phyloP scores from a whole-genome alignment of 2,888 invertebrate species.

The Scaptomyza caliginosa region DNA sequence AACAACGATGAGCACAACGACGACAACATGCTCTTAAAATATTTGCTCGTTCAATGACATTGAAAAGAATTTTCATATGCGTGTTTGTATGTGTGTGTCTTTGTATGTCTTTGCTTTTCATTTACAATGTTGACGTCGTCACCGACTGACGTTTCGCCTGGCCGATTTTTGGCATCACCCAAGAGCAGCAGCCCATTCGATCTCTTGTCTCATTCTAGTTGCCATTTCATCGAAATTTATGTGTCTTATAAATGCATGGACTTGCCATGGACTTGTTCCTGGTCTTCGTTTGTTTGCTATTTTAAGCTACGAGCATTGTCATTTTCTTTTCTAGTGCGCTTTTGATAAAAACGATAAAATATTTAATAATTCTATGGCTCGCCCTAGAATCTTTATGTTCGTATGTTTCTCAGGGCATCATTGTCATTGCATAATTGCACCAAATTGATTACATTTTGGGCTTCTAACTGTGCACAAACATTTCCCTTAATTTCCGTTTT shows the following conservation, averaged over 20 bases:
- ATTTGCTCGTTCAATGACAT: slow-evolving; percentile 73
- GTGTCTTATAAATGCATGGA: slow-evolving; percentile 49
- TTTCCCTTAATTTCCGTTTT: slow-evolving; percentile 65
- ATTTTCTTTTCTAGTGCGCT: slow-evolving; percentile 1
- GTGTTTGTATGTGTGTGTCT: not conserved
- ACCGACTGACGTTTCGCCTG: slow-evolving; percentile 62
- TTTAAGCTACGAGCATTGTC: slow-evolving; percentile 44
- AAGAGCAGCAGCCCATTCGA: slow-evolving; percentile 18
- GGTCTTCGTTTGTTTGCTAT: slow-evolving; percentile 42
- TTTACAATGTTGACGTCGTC: slow-evolving; percentile 52
- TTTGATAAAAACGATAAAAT: slow-evolving; percentile 33
- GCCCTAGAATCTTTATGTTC: not conserved
- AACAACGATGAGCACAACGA: slow-evolving; percentile 9
- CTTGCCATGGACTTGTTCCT: slow-evolving; percentile 48
- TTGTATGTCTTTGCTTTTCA: slow-evolving; percentile 25
- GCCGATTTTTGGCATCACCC: slow-evolving; percentile 47
- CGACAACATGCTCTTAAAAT: slow-evolving; percentile 64
- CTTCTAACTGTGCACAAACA: slow-evolving; percentile 22
- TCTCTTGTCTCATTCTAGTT: slow-evolving; percentile 18
- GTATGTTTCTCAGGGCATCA: slow-evolving; percentile 11
- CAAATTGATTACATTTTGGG: slow-evolving; percentile 69
- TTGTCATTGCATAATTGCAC: slow-evolving; percentile 70
- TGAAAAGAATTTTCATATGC: slow-evolving; percentile 64
- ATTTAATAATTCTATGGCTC: slow-evolving; percentile 23
- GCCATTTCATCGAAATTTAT: slow-evolving; percentile 47